A percentile compares a stretch with the other conserved stretches of the same genome.
phyloP scores from a whole-genome alignment of 2,113 vertebrate genomes.

The Hirundichthys speculiger region DNA sequence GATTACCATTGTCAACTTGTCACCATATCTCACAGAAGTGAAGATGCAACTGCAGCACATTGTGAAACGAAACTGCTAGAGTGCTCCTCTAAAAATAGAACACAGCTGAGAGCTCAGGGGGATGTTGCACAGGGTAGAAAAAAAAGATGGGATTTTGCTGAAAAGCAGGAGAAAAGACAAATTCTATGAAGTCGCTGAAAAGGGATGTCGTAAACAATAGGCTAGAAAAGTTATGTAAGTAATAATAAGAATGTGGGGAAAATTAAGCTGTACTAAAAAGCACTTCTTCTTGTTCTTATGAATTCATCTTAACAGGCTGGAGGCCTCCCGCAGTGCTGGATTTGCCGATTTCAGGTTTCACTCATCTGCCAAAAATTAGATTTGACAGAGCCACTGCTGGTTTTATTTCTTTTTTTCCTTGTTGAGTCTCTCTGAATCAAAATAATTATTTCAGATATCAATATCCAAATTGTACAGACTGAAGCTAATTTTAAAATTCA shows the following conservation, averaged over 20 bases:
- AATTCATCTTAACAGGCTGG: slow-evolving; percentile 7
- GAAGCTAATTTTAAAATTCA: too few species aligned
- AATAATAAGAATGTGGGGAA: slow-evolving; percentile 3
- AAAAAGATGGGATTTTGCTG: slow-evolving; percentile 36
- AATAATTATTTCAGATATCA: too few species aligned
- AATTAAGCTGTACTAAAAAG: slow-evolving; percentile 31
- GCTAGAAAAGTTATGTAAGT: slow-evolving; percentile 32
- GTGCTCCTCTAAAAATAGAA: slow-evolving; percentile 71
- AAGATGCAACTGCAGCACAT: slow-evolving; percentile 50
- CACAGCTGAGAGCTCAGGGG: slow-evolving; percentile 69
- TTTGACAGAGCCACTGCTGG: slow-evolving; percentile 15
- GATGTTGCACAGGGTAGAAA: slow-evolving; percentile 37
- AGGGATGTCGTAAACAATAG: slow-evolving; percentile 50
- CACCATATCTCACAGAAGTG: slow-evolving; percentile 38
- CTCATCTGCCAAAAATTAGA: slow-evolving; percentile 44
- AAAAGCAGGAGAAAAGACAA: slow-evolving; percentile 34
- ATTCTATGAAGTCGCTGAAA: slow-evolving; percentile 33
- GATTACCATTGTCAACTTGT: slow-evolving; percentile 46
- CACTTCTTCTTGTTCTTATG: background rate
- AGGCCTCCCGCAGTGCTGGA: slow-evolving; percentile 17
- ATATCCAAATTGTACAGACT: too few species aligned
- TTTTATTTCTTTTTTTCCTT: slow-evolving; percentile 17
- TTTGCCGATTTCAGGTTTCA: slow-evolving; percentile 32
- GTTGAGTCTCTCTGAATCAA: slow-evolving; percentile 41
- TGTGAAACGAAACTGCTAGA: slow-evolving; percentile 67